phyloP scores from a whole-genome alignment of 2,113 vertebrate genomes.

The Craseonycteris thonglongyai region DNA sequence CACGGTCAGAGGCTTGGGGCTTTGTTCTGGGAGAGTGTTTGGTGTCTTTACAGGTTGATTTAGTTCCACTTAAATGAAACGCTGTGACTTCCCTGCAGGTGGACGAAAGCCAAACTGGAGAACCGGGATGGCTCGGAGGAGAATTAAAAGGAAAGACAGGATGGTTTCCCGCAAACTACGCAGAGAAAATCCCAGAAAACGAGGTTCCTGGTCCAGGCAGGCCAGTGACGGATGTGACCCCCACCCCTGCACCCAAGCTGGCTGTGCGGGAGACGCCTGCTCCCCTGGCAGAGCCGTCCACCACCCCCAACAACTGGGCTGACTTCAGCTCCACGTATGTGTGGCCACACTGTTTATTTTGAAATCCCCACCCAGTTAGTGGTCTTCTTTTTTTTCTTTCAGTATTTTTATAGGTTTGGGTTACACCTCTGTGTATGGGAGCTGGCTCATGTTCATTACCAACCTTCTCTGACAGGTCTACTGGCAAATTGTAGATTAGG shows the following conservation, averaged over 20 bases:
- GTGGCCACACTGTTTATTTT: not conserved
- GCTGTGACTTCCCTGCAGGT: constrained; percentile 80
- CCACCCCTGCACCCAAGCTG: constrained; percentile 77
- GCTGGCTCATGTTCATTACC: not conserved
- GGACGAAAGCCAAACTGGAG: constrained; percentile 97
- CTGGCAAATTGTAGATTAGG: too few relatives aligned
- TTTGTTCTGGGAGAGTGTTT: not conserved
- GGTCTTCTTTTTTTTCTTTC: too few relatives aligned
- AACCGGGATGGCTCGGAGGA: constrained; percentile 97
- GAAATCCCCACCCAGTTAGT: not conserved
- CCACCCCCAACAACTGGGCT: constrained; percentile 94
- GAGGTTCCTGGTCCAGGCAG: constrained; percentile 87
- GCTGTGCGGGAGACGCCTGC: constrained; percentile 77
- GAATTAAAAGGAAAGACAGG: constrained; percentile 95
- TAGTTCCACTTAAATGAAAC: not conserved
- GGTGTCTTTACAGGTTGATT: not conserved
- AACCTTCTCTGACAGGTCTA: not conserved
- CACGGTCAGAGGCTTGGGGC: not conserved
- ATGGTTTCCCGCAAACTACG: constrained; percentile 99
- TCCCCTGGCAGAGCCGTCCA: constrained; percentile 72
- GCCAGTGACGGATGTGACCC: constrained; percentile 59
- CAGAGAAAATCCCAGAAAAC: constrained; percentile 92
- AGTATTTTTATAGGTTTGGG: not conserved
- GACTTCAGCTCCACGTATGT: constrained; percentile 98
- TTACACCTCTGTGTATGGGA: not conserved